phyloP scores from a whole-genome alignment of 2,113 vertebrate genomes.

The Xenotilapia flavipinnis region DNA sequence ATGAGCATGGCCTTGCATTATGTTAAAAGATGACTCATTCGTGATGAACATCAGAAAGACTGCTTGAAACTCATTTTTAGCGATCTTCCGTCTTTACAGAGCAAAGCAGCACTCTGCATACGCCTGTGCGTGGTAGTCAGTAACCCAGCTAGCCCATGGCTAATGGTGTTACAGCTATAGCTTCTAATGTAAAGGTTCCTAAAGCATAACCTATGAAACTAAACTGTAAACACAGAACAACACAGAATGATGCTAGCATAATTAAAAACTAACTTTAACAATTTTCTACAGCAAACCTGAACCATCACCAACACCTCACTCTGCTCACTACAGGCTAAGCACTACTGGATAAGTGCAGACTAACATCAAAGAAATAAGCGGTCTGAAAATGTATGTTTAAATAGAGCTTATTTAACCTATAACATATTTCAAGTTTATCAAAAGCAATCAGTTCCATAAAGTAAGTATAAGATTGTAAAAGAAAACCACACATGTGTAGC shows the following conservation, averaged over 20 bases:
- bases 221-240: not conserved
- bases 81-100: not conserved
- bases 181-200: not conserved
- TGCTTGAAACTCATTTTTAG: not conserved
- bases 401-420: not conserved
- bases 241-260: not conserved
- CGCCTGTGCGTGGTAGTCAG: not conserved
- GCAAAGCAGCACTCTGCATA: not conserved
- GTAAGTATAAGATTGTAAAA: not conserved
- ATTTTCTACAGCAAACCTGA: not conserved
- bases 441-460: not conserved
- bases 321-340: not conserved
- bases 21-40: not conserved
- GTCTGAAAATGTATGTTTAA: not conserved
- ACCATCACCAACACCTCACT: not conserved
- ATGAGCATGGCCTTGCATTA: not conserved
- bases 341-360: not conserved
- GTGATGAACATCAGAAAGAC: not conserved
- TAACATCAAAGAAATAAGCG: not conserved
- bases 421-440: not conserved
- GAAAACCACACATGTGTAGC: not conserved
- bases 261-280: not conserved
- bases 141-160: not conserved
- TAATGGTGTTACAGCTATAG: not conserved
- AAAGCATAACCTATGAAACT: not conserved